phyloP scores from a whole-genome alignment of 2,113 vertebrate species.

The Terrapene triunguis region DNA sequence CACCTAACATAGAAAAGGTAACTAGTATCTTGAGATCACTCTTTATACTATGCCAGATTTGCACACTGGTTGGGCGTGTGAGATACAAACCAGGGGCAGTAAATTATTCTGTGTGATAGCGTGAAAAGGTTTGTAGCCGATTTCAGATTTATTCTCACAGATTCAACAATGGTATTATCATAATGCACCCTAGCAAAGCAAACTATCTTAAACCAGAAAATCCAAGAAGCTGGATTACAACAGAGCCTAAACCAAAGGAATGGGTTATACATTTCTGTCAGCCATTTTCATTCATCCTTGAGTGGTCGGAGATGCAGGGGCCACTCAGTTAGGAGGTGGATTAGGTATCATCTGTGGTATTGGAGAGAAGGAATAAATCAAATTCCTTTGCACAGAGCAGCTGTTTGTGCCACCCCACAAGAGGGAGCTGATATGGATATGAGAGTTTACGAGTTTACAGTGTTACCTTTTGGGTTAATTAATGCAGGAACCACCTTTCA shows the following conservation, averaged over 20 bases:
- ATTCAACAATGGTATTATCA: neutral
- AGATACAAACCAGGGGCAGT: rapidly evolving
- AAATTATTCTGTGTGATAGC: neutral
- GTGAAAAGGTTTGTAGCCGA: neutral
- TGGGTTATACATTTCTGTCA: neutral
- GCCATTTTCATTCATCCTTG: neutral
- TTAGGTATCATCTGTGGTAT: slow-evolving; percentile 52
- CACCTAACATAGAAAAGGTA: neutral
- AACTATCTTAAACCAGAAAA: neutral
- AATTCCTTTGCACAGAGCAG: neutral
- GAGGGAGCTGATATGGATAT: too few species aligned
- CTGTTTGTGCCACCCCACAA: too few species aligned
- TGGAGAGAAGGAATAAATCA: slow-evolving; percentile 24
- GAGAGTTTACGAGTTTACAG: too few species aligned
- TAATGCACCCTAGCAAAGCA: neutral
- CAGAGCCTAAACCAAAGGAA: neutral
- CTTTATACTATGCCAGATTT: rapidly evolving
- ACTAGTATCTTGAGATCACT: neutral
- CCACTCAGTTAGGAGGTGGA: slow-evolving; percentile 30
- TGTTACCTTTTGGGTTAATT: too few species aligned
- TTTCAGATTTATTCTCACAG: neutral
- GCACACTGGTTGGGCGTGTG: neutral
- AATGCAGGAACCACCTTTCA: too few species aligned
- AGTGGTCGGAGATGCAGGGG: slow-evolving; percentile 20
- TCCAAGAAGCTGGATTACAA: neutral